Conservation (phyloP, 2,113 vertebrate species). For the Mus musculus region DNA sequence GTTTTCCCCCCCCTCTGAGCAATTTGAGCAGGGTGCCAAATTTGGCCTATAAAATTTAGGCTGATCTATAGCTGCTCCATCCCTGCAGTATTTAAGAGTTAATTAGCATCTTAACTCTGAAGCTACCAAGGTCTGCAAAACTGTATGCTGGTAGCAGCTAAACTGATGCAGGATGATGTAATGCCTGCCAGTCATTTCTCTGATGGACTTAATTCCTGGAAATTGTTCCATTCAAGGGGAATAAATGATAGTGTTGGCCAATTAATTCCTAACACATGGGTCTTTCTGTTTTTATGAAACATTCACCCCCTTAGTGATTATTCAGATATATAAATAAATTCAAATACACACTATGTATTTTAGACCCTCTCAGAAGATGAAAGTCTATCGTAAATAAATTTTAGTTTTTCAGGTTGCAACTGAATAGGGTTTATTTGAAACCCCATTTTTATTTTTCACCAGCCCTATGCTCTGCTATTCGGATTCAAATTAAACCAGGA, state of each 20-base stretch:
- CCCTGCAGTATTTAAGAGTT: slow-evolving; percentile 45
- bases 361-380: not conserved
- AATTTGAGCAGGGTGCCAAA: not conserved
- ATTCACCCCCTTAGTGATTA: not conserved
- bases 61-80: slow-evolving; percentile 48
- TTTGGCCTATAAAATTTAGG: not conserved
- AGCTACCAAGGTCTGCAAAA: slow-evolving; percentile 65
- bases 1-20: not conserved
- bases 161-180: slow-evolving; percentile 62
- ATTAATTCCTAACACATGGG: slow-evolving; percentile 3
- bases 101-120: slow-evolving; percentile 72
- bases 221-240: slow-evolving; percentile 50
- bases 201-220: slow-evolving; percentile 44
- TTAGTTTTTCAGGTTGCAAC: not conserved
- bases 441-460: not conserved
- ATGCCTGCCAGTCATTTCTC: slow-evolving; percentile 61
- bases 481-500: not conserved
- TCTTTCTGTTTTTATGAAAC: slow-evolving; percentile 40
- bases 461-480: slow-evolving; percentile 1
- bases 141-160: slow-evolving; percentile 57
- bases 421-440: not conserved
- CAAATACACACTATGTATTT: not conserved
- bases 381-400: not conserved
- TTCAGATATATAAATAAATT: not conserved
- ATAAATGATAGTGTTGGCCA: slow-evolving; percentile 26